Conservation (phyloP, 2,113 vertebrate species). For the Esox niger region DNA sequence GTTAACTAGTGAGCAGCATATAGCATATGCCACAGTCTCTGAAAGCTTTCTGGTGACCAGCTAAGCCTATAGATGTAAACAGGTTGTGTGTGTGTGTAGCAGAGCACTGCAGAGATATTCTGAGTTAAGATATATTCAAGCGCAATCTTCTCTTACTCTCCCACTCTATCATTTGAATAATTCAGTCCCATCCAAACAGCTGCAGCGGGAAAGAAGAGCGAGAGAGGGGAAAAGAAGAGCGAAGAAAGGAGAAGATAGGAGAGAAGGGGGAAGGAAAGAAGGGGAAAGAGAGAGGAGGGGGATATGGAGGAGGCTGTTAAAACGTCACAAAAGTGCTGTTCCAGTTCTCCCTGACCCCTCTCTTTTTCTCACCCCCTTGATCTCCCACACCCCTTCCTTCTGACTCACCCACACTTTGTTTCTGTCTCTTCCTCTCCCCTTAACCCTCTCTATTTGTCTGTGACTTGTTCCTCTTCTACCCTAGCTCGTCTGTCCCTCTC, state of each 20-base stretch:
- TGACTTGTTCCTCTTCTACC: slow-evolving; percentile 30
- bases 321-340: slow-evolving; percentile 2
- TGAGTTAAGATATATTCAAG: neutral
- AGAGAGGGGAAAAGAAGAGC: neutral
- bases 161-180: neutral
- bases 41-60: neutral
- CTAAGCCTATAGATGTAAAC: neutral
- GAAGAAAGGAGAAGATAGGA: too few species aligned
- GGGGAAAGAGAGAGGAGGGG: too few species aligned
- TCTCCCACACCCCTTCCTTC: slow-evolving; percentile 5
- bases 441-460: slow-evolving; percentile 22
- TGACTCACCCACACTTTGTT: neutral
- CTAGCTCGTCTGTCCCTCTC: neutral
- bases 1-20: slow-evolving; percentile 17
- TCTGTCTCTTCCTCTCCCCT: neutral
- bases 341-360: neutral
- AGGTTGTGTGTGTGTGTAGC: neutral
- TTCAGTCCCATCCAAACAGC: neutral
- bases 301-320: neutral
- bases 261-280: neutral
- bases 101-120: neutral
- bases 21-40: neutral
- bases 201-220: neutral
- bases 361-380: slow-evolving; percentile 16
- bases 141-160: neutral